Evolutionary conservation across 2,888 invertebrate species (phyloP).

Genomic region (Agonopterix arenella): DNA sequence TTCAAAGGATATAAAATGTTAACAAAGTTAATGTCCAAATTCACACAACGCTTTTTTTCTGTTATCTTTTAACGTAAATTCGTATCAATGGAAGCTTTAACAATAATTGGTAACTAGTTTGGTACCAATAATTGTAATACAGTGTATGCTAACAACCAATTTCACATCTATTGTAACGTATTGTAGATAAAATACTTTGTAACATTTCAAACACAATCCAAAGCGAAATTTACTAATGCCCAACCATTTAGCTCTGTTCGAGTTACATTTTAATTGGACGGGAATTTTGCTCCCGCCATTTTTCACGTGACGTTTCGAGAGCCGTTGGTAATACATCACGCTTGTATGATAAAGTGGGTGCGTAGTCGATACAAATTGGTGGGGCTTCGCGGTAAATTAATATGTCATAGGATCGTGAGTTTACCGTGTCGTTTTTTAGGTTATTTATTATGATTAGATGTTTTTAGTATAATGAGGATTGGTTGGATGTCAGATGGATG

Average conservation of each 20-base stretch:
- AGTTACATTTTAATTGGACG: conserved; percentile 64
- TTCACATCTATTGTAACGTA: too few species aligned
- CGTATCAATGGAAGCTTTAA: too few species aligned
- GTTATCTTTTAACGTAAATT: too few species aligned
- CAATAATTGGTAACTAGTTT: too few species aligned
- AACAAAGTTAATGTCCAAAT: too few species aligned
- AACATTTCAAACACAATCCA: conserved; percentile 6
- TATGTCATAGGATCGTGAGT: conserved; percentile 17
- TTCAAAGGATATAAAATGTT: too few species aligned
- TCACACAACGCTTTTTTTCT: too few species aligned
- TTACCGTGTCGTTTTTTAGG: neutral
- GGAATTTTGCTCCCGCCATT: conserved; percentile 39
- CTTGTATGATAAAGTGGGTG: conserved; percentile 36
- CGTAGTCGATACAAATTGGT: conserved; percentile 46
- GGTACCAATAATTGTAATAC: too few species aligned
- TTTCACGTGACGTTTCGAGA: conserved; percentile 34
- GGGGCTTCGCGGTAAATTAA: conserved; percentile 20
- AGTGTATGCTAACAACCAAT: too few species aligned
- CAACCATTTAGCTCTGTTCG: conserved; percentile 35
- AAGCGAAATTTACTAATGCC: conserved; percentile 30
- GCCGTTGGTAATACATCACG: conserved; percentile 24
- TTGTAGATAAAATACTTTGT: too few species aligned
- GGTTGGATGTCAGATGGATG: too few species aligned
- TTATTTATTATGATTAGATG: neutral
- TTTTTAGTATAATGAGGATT: neutral